Evolutionary conservation across 2,797 vertebrate genomes (phyloP).

Genomic region (Sphenopsis melanotis): DNA sequence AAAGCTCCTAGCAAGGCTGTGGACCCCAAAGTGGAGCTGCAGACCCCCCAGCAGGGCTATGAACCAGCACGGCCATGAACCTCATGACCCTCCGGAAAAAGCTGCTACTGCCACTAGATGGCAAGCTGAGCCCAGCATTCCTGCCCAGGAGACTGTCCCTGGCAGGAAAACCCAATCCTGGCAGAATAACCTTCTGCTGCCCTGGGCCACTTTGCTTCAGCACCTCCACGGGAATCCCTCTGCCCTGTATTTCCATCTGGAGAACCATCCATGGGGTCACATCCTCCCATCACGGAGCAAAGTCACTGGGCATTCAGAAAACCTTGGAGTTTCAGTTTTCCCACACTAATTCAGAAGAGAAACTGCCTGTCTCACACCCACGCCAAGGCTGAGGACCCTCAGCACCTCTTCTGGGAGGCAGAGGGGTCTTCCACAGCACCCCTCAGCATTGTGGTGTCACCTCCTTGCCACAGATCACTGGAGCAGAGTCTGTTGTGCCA

Average conservation of each 20-base stretch:
- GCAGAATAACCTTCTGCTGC: accelerated
- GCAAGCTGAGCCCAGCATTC: slow-evolving; percentile 33
- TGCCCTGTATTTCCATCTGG: not conserved
- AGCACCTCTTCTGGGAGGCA: not conserved
- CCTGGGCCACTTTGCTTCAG: accelerated
- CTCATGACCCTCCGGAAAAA: accelerated
- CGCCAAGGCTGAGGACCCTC: accelerated
- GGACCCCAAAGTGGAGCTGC: not conserved
- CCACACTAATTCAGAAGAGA: not conserved
- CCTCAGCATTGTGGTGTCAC: not conserved
- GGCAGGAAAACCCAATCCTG: not conserved
- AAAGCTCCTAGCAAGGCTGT: not conserved
- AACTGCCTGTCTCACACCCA: not conserved
- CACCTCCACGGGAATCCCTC: not conserved
- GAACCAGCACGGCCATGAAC: accelerated
- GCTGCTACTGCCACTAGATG: slow-evolving; percentile 40
- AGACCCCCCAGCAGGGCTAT: accelerated
- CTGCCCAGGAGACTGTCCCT: accelerated
- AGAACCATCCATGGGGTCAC: accelerated
- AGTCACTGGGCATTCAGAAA: not conserved
- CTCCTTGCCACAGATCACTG: not conserved
- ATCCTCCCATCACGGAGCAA: not conserved
- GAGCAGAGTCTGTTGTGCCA: not conserved
- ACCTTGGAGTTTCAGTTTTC: not conserved
- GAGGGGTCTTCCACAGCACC: too few species aligned